Evolutionary conservation across 2,797 vertebrate genomes (phyloP), one percentile per base, ranked within the genome.

Genomic region (Hoplostethus mediterraneus): DNA sequence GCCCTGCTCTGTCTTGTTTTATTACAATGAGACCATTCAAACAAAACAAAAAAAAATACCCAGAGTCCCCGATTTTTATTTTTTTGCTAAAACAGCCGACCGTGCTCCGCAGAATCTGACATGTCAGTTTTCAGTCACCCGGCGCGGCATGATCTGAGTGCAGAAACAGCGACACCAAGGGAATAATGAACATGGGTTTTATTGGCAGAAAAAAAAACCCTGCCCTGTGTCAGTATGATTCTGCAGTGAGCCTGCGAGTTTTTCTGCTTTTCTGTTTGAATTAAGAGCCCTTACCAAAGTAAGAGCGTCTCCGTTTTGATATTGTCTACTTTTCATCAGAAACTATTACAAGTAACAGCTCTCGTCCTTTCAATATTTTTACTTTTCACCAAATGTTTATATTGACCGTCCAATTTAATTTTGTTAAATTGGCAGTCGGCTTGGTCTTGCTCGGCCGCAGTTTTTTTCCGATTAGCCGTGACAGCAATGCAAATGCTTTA

Each of bases 181-280:
- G 48, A 66, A 13, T 52, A 77, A 75, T 80, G 74, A 58, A 60
- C 79, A 68, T 58, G 60, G 28, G 68, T 74, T 68, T 69, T 80
- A 61, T 71, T 81, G 85, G 83, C 77, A 69, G 72, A 58, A 76
- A 85, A 77, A 69, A 85, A 77, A 68, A 82, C 85, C 85, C 80
- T 66, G 61, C 60, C 65, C 69, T 17, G 6, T 76, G 82, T 87
- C 74, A 51, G 71, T 69, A 14, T 21, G 71, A 67, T 65, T 56
- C 56, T 70, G 55, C 67, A 63, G 73, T 73, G 55, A 63, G 57
- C 64, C 63, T 75, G 81, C 67, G 75, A 79, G 40, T 63, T 63
- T 48, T 45, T 53, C 53, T 71, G 82, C 67, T 52, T 11, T 25
- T 52, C 21, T 11, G 7, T 52, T 52, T 52, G 49, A 52, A 25